Evolutionary conservation across 2,888 invertebrate species (phyloP), one percentile per base, ranked within the genome.

Genomic region (Arctia plantaginis): DNA sequence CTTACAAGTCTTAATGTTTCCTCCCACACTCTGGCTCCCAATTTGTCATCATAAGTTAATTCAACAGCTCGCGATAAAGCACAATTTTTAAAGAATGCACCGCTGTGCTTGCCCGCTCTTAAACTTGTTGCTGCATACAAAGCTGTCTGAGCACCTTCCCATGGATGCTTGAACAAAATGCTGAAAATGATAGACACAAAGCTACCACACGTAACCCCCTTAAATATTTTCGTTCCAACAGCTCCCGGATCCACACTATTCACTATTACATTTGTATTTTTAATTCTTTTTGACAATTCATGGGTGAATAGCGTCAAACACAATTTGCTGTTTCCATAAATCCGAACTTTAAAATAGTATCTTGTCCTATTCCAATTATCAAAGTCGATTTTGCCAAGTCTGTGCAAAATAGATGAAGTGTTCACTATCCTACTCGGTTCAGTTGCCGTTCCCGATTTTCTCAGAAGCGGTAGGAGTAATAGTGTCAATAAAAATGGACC

Each of bases 401-500:
- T 96, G 89, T 98, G 98, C 30, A 98, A 87, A 81, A 97, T 96
- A 0, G 98, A 98, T 0, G 98, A 97, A 0, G 98, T 98, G 41
- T 98, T 97, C 0, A 98, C 96, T 0, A 98, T 97, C 77, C 98
- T 96, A 75, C 97, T 97, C 10, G 98, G 97, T 23, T 96, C 96
- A 20, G 97, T 96, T 7, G 83, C 73, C 0, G 75, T 85, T 3
- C 93, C 95, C 13, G 92, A 88, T 87, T 96, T 97, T 89, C 97
- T 97, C 80, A 98, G 89, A 79, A 98, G 93, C 93, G 98, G 98
- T 82, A 98, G 97, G 59, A 99, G 96, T 51, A 99, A 96, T 90
- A 99, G 97, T 0, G 99, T 99, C 70, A 99, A 94, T 47, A 99
- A 95, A 90, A 99, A 99, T 18, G 98, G 98, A 0, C 99, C 99